Base-by-base conservation (phyloP, 2,888 invertebrate genomes). In the Tiliacea aurago region DNA sequence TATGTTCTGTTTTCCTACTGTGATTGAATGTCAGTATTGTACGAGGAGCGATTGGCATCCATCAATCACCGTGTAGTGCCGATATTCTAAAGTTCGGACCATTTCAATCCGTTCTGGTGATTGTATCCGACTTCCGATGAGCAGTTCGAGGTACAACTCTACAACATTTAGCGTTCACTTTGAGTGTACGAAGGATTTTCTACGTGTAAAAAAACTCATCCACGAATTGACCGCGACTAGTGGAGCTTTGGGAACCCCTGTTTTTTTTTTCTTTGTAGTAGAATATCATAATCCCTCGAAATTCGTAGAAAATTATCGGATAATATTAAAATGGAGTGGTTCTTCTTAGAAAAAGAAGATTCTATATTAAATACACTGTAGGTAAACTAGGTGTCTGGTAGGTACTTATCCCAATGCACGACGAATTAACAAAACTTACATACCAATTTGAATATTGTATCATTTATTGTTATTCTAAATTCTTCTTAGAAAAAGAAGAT, bases 141-240 rank as follows among this genome's bases (percentile, higher is more conserved):
- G 6, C 41, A 28, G 20, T 59, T 43, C 20, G 20, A 61, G 43
- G 20, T 43, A 41, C 23, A 65, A 23, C 55, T 55, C 4, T 23
- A 51, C 6, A 53, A n/a, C 33, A 33, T 43, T 62, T 28, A 6
- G 2, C 28, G 18, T 61, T 20, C 28, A 64, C 23, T 43, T 62
- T 62, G 33, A 64, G n/a, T 9, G 13, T 23, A 65, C 43, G 45
- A 67, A 33, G 61, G 41, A 20, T 58, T 43, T 43, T 59, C 9
- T 28, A 13, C 20, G 66, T 20, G 41, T 7, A 20, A 28, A 45
- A 43, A 9, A 43, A 66, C 7, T 43, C 5, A 0, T 66, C 13
- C 2, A 59, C 9, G 28, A 20, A 55, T 55, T 18, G 37, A 53
- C 23, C 11, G 23, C 11, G 11, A 23, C 7, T 18, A 18, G 11